Conservation (phyloP, 2,888 invertebrate genomes). For the Cephus sareptanus region DNA sequence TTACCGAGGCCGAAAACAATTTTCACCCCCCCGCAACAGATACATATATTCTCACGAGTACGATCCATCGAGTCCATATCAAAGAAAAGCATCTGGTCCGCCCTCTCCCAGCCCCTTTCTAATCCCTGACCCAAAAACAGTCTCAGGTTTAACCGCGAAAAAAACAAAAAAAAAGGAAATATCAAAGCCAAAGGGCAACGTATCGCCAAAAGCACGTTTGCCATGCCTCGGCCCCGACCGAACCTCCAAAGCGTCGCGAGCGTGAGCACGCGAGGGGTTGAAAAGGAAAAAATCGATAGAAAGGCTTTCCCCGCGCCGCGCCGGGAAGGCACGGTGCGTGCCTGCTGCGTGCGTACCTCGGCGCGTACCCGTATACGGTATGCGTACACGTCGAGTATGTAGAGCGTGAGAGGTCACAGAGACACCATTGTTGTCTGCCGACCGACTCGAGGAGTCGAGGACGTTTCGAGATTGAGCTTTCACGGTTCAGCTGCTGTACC, state of each 20-base stretch:
- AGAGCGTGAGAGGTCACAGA: conserved; percentile 54
- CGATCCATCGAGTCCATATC: neutral
- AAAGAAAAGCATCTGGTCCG: neutral
- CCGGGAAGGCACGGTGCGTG: conserved; percentile 14
- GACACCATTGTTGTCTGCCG: conserved; percentile 52
- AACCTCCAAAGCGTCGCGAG: neutral
- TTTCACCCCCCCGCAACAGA: neutral
- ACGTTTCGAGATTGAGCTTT: conserved; percentile 6
- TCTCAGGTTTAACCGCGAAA: neutral
- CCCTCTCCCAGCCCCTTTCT: neutral
- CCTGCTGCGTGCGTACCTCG: conserved; percentile 2
- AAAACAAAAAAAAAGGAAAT: neutral
- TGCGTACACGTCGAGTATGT: conserved; percentile 31
- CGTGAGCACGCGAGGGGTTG: neutral
- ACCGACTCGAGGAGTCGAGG: conserved; percentile 15
- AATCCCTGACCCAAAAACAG: neutral
- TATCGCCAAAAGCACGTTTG: neutral
- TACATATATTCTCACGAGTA: neutral
- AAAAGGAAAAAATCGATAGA: neutral
- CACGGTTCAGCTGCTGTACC: neutral
- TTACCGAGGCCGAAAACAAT: neutral
- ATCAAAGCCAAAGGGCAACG: neutral
- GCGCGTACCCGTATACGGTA: neutral
- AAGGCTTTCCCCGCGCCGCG: neutral
- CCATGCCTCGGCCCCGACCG: neutral